Evolutionary conservation across 2,888 invertebrate genomes (phyloP).

Genomic region (Lamproptera curius): DNA sequence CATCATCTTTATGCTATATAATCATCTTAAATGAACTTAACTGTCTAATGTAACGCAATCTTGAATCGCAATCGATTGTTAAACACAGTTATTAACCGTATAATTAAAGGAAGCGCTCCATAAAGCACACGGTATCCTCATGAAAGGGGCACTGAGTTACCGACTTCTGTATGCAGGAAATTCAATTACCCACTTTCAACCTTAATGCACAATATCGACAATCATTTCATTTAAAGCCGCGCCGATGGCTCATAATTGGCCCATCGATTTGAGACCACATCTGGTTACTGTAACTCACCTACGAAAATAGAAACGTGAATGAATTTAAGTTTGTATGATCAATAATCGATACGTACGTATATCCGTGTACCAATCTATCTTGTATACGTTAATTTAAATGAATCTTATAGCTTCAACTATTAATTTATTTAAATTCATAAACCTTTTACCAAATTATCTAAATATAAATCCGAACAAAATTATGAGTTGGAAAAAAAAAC

Average conservation of each 20-base stretch:
- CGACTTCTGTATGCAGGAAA: slow-evolving; percentile 65
- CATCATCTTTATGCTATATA: too few relatives aligned
- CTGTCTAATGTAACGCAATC: too few relatives aligned
- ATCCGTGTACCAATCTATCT: too few relatives aligned
- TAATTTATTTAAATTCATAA: too few relatives aligned
- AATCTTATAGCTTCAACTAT: too few relatives aligned
- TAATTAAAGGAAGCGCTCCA: slow-evolving; percentile 75
- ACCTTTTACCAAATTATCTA: too few relatives aligned
- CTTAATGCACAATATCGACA: slow-evolving; percentile 70
- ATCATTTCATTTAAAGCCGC: slow-evolving; percentile 73
- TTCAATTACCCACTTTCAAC: slow-evolving; percentile 75
- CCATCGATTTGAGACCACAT: slow-evolving; percentile 29
- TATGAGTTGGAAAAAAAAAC: too few relatives aligned
- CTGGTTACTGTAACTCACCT: slow-evolving; percentile 21
- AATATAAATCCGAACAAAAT: too few relatives aligned
- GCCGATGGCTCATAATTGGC: slow-evolving; percentile 63
- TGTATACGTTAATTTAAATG: too few relatives aligned
- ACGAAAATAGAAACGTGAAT: slow-evolving; percentile 18
- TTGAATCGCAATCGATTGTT: slow-evolving; percentile 58
- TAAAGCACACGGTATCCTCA: slow-evolving; percentile 53
- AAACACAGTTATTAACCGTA: slow-evolving; percentile 60
- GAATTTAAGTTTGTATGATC: too few relatives aligned
- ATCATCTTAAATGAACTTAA: too few relatives aligned
- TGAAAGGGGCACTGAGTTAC: slow-evolving; percentile 58
- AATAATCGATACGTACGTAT: too few relatives aligned